Percentiles rank a stretch among this genome's conserved stretches.
phyloP scores from a whole-genome alignment of 2,797 vertebrate species.

The Sebastes paucispinis region DNA sequence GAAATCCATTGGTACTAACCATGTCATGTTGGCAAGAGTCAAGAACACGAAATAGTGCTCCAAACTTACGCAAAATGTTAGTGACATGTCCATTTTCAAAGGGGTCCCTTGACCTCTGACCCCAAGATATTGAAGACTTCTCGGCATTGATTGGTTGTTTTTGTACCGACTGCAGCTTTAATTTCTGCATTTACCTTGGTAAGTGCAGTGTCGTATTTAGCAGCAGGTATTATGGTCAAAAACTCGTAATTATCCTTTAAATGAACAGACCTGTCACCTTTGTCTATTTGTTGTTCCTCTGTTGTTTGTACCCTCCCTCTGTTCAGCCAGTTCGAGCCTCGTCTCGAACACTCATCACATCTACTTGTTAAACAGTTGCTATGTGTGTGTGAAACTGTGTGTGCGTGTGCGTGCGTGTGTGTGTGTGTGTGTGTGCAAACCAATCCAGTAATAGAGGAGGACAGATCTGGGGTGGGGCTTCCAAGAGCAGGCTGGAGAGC shows the following conservation, averaged over 20 bases:
- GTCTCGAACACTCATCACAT: constrained; percentile 46
- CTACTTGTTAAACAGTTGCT: constrained; percentile 44
- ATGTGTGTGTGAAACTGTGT: neutral
- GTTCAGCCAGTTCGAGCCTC: constrained; percentile 42
- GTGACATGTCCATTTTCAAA: no score
- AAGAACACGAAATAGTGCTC: no score
- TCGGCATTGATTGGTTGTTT: no score
- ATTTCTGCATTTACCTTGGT: neutral
- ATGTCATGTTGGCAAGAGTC: no score
- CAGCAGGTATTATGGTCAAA: neutral
- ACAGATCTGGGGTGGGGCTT: constrained; percentile 64
- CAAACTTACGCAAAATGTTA: rapidly evolving
- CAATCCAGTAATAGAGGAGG: constrained; percentile 53
- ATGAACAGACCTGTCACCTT: neutral
- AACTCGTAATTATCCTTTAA: neutral
- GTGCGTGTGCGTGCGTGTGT: neutral
- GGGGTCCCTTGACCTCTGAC: no score
- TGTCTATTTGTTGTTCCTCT: neutral
- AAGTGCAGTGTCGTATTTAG: neutral
- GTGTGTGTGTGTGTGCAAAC: neutral
- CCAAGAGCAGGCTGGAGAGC: constrained; percentile 38
- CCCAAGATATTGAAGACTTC: no score
- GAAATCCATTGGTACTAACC: no score
- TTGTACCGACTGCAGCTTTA: no score
- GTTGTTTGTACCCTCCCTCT: neutral